phyloP scores from a whole-genome alignment of 2,888 invertebrate genomes.

The Torymus aiolomorphi region DNA sequence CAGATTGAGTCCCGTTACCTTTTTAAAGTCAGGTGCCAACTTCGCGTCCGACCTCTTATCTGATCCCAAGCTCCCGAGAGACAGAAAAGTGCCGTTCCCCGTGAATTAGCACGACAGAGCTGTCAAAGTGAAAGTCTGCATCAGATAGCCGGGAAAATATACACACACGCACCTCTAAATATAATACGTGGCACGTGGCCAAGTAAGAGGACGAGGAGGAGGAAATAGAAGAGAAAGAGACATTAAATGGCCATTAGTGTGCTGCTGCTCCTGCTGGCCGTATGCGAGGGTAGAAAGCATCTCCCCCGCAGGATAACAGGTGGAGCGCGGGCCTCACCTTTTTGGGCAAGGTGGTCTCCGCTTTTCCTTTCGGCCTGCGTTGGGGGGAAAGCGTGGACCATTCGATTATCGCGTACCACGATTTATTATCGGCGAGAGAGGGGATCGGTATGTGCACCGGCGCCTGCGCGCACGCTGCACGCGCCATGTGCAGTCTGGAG shows the following conservation, averaged over 20 bases:
- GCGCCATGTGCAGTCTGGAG: constrained; percentile 66
- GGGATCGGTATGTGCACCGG: constrained; percentile 63
- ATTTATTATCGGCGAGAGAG: background rate
- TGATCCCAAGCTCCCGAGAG: constrained; percentile 13
- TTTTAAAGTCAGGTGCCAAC: constrained; percentile 52
- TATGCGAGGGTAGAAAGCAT: constrained; percentile 3
- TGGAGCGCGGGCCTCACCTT: constrained; percentile 30
- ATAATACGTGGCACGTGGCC: constrained; percentile 48
- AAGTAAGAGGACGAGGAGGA: background rate
- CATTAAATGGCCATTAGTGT: constrained; percentile 62
- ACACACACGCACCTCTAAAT: constrained; percentile 9
- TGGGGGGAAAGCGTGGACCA: background rate
- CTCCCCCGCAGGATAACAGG: constrained; percentile 52
- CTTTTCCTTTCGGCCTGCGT: background rate
- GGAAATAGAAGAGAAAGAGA: constrained; percentile 40
- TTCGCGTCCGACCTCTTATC: constrained; percentile 27
- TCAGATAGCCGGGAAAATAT: constrained; percentile 51
- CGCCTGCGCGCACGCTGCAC: constrained; percentile 60
- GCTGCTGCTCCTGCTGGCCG: no score
- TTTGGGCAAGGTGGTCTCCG: constrained; percentile 18
- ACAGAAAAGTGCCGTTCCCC: constrained; percentile 32
- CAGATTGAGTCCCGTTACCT: constrained; percentile 50
- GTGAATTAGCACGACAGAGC: constrained; percentile 47
- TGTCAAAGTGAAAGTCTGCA: constrained; percentile 55
- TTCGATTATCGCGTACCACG: constrained; percentile 34